Evolutionary conservation across 2,797 vertebrate species (phyloP).

Genomic region (Sebastes matsubarae): DNA sequence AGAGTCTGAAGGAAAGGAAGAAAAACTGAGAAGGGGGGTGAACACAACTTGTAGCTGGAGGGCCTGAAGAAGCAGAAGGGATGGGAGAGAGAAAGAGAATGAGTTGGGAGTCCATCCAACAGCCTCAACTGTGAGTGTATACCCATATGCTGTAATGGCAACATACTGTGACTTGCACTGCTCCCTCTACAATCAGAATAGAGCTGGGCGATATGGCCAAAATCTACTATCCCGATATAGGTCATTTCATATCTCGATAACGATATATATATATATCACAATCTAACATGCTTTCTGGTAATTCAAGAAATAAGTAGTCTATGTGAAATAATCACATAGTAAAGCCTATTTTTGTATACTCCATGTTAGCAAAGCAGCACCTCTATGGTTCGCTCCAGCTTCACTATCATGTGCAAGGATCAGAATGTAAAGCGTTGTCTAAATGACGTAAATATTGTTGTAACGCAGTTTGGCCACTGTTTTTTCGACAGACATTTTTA

Average conservation of each 20-base stretch:
- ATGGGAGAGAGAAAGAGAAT: slow-evolving; percentile 26
- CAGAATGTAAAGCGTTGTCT: neutral
- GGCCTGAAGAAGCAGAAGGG: slow-evolving; percentile 47
- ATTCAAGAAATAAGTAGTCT: neutral
- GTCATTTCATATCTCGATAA: neutral
- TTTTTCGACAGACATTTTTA: neutral
- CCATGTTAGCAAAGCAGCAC: too few species aligned
- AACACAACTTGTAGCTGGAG: slow-evolving; percentile 42
- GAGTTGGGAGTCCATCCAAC: slow-evolving; percentile 46
- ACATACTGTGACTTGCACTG: slow-evolving; percentile 15
- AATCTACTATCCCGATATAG: neutral
- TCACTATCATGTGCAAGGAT: neutral
- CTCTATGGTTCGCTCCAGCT: neutral
- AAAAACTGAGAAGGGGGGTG: slow-evolving; percentile 3
- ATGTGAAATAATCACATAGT: neutral
- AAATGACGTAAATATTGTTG: neutral
- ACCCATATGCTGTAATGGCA: slow-evolving; percentile 53
- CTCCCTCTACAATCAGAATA: slow-evolving; percentile 16
- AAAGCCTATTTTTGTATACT: neutral
- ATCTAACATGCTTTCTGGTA: neutral
- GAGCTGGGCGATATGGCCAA: neutral
- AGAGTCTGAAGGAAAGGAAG: slow-evolving; percentile 6
- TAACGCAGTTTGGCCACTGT: neutral
- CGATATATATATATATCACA: too few species aligned
- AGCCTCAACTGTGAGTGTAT: slow-evolving; percentile 50